These are phyloP conservation scores for Oscheius myriophilus DNA, from an alignment of 2,888 invertebrate genomes.

Conservation along the genomic window DNA sequence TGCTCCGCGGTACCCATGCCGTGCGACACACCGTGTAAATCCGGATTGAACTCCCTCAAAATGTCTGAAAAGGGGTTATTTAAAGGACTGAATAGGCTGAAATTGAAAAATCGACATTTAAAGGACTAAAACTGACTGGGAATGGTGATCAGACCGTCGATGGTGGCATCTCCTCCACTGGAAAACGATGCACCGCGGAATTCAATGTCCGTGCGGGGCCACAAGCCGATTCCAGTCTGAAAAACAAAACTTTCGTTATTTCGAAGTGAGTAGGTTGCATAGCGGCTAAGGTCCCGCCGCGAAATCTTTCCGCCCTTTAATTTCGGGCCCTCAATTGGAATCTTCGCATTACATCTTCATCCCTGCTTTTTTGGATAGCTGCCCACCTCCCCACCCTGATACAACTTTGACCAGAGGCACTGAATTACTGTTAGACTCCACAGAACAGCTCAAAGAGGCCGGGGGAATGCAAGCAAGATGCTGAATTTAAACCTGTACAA, in stretches of 20 bases:
- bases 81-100: slow-evolving; percentile 53
- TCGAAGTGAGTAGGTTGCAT: too few species aligned
- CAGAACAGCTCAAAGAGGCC: too few species aligned
- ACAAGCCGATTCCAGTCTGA: slow-evolving; percentile 65
- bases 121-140: slow-evolving; percentile 49
- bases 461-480: too few species aligned
- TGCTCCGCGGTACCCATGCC: slow-evolving; percentile 66
- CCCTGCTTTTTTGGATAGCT: too few species aligned
- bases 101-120: too few species aligned
- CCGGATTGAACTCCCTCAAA: slow-evolving; percentile 63
- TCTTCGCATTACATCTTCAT: too few species aligned
- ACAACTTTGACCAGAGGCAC: too few species aligned
- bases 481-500: too few species aligned
- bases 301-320: background rate
- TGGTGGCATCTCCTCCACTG: slow-evolving; percentile 69
- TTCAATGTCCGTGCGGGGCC: slow-evolving; percentile 64
- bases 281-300: too few species aligned
- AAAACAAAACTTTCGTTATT: slow-evolving; percentile 29
- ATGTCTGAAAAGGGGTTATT: slow-evolving; percentile 50
- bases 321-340: too few species aligned
- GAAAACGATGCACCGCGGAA: slow-evolving; percentile 68
- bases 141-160: slow-evolving; percentile 68
- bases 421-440: too few species aligned
- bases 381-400: too few species aligned
- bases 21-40: slow-evolving; percentile 56